Conservation (phyloP, 2,113 vertebrate species). For the Vireo altiloquus region DNA sequence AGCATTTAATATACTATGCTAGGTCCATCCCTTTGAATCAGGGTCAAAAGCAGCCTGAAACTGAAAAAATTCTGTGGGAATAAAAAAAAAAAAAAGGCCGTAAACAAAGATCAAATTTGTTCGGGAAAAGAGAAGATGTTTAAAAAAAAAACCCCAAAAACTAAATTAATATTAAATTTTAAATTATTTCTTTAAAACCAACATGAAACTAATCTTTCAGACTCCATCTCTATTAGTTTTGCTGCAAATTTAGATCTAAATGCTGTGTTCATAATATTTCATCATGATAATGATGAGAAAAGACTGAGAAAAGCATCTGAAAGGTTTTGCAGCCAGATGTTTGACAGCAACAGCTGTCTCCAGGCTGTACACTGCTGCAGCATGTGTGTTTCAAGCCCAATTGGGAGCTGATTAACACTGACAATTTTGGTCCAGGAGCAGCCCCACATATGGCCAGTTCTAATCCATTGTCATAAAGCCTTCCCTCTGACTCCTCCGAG, state of each 20-base stretch:
- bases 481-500: not conserved
- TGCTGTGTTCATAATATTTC: not conserved
- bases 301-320: not conserved
- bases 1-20: not conserved
- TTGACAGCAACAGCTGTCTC: not conserved
- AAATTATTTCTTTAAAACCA: not conserved
- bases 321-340: not conserved
- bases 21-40: not conserved
- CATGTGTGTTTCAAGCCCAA: not conserved
- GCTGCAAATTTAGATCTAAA: not conserved
- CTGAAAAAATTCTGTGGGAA: not conserved
- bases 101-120: not conserved
- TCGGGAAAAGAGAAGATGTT: no score
- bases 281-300: not conserved
- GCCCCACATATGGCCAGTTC: not conserved
- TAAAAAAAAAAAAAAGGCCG: not conserved
- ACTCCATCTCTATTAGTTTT: not conserved
- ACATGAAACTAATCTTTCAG: rapidly evolving
- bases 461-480: not conserved
- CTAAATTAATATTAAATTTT: not conserved
- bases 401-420: not conserved
- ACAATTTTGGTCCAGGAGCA: not conserved
- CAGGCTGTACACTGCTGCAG: not conserved
- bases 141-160: not conserved
- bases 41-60: not conserved